phyloP scores from a whole-genome alignment of 2,113 vertebrate genomes.

The Blennius ocellaris region DNA sequence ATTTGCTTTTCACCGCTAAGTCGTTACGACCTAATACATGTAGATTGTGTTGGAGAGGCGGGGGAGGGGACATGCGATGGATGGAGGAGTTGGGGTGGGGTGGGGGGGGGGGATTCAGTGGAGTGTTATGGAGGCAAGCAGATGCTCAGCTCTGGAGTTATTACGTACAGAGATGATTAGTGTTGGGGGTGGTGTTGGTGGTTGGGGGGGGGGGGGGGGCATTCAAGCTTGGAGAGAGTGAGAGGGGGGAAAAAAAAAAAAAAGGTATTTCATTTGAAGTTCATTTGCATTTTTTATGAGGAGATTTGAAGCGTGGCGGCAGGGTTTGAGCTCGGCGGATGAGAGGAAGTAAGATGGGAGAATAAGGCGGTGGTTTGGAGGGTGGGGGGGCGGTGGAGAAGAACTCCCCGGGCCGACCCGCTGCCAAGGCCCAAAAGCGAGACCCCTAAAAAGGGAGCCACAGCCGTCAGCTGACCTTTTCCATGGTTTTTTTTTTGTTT shows the following conservation, averaged over 20 bases:
- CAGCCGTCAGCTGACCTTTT: conserved; percentile 23
- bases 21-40: conserved; percentile 89
- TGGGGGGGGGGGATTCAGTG: conserved; percentile 65
- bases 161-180: conserved; percentile 96
- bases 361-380: conserved; percentile 4
- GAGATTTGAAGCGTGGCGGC: conserved; percentile 58
- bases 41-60: conserved; percentile 85
- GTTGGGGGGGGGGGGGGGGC: conserved; percentile 65
- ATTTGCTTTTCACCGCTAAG: conserved; percentile 98
- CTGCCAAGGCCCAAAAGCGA: background rate
- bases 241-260: conserved; percentile 3
- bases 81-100: conserved; percentile 81
- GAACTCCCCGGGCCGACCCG: background rate
- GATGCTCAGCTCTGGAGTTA: conserved; percentile 96
- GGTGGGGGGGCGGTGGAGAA: background rate
- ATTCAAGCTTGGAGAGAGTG: conserved; percentile 43
- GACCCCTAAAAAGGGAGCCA: background rate
- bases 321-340: conserved; percentile 43
- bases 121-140: conserved; percentile 89
- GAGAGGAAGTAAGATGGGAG: conserved; percentile 23
- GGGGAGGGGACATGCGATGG: conserved; percentile 87
- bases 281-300: conserved; percentile 73
- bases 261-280: conserved; percentile 67
- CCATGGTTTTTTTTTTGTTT: background rate
- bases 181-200: conserved; percentile 58